Evolutionary conservation across 2,797 vertebrate genomes (phyloP), one percentile per base, ranked within the genome.

Genomic region (Aldrovandia affinis): DNA sequence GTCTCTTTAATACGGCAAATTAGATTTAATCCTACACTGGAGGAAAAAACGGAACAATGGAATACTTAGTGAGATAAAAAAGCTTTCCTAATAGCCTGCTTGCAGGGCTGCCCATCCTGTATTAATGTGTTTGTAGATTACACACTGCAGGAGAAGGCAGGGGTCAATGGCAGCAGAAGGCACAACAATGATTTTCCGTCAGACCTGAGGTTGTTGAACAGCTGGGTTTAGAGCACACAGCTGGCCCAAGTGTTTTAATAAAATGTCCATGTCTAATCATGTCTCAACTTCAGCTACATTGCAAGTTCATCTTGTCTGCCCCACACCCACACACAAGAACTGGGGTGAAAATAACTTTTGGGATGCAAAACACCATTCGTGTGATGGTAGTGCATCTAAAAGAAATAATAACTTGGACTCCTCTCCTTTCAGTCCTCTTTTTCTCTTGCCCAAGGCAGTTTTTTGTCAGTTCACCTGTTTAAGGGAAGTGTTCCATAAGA

Each of bases 121-220:
- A 33, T 68, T 68, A 68, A 68, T 36, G 63, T 68, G 28, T 68
- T 68, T 68, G 63, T 33, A 68, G 63, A 68, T 68, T 68, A 68
- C 63, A 68, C 63, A 36, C 63, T 36, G 63, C 63, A 68, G 63
- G 63, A 5, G 63, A 68, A 33, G 30, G 63, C 63, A 68, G 63
- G 63, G 63, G 63, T 68, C 63, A 68, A 68, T 68, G 30, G 63
- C 63, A 33, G 30, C 30, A 68, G 63, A 28, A 68, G 30, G 30
- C 63, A 68, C 28, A 36, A 68, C 63, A 68, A 30, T 68, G 63
- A 68, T 68, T 68, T 68, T 68, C 30, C 33, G 9, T 68, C 63
- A 12, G 63, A 68, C 30, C 63, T 68, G 28, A 68, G 14, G 28
- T 68, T 33, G 63, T 30, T 68, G 28, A 68, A 68, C 63, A 68